phyloP scores from a whole-genome alignment of 2,888 invertebrate species.

The Ligdia adustata region DNA sequence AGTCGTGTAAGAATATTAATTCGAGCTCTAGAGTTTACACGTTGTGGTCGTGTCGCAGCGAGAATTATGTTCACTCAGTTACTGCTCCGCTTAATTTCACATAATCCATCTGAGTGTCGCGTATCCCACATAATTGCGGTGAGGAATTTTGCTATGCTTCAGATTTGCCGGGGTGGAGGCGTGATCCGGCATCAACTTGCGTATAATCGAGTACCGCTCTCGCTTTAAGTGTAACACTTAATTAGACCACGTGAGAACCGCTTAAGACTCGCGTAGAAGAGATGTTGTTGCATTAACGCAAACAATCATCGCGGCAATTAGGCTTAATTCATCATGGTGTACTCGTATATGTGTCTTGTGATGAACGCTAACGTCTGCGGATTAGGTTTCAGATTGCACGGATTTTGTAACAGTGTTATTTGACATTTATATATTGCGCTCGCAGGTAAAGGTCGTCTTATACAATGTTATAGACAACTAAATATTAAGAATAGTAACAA shows the following conservation, averaged over 20 bases:
- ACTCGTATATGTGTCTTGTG: slow-evolving; percentile 7
- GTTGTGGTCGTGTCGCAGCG: slow-evolving; percentile 49
- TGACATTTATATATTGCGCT: slow-evolving; percentile 8
- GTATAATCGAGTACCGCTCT: slow-evolving; percentile 75
- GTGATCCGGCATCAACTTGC: slow-evolving; percentile 76
- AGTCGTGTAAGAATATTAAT: slow-evolving; percentile 32
- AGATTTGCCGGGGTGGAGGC: slow-evolving; percentile 53
- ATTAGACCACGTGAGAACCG: slow-evolving; percentile 75
- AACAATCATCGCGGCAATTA: slow-evolving; percentile 46
- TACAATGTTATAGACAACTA: no score
- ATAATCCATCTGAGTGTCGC: slow-evolving; percentile 76
- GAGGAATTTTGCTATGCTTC: slow-evolving; percentile 66
- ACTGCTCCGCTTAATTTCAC: slow-evolving; percentile 72
- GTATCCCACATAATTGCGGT: slow-evolving; percentile 71
- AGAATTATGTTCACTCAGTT: slow-evolving; percentile 72
- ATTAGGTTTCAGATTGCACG: slow-evolving; percentile 11
- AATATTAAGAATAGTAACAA: no score
- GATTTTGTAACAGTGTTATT: slow-evolving; percentile 4
- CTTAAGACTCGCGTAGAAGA: slow-evolving; percentile 53
- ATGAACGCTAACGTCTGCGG: not conserved
- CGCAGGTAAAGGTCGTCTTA: no score
- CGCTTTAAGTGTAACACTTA: slow-evolving; percentile 71
- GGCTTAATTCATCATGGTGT: slow-evolving; percentile 8
- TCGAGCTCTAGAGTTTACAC: slow-evolving; percentile 33
- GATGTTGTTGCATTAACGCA: slow-evolving; percentile 59